Base-by-base conservation (phyloP, 2,797 vertebrate genomes). In the Phalanger gymnotis region DNA sequence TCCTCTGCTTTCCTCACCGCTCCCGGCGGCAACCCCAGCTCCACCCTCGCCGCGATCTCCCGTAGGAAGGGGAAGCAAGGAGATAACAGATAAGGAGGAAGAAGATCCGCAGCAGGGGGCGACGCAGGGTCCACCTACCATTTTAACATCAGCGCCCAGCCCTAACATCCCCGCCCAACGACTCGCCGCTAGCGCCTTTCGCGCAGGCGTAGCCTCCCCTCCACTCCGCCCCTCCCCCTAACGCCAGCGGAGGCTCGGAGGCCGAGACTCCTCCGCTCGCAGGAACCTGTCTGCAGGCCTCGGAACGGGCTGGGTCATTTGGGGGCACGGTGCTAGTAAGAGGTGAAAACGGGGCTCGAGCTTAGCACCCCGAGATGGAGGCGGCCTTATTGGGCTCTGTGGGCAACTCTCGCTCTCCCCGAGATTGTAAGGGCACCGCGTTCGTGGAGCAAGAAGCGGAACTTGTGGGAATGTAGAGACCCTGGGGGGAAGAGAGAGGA, bases 121-220 rank as follows among this genome's bases (percentile, higher is more conserved):
- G 1, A 0, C 53, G 73, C 73, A 22, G n/a, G 7, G 0, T 40
- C 14, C 98, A 99, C 99, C 99, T 99, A 99, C 99, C 99, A 99
- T 99, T 99, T 99, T 99, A 99, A 99, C 99, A 98, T 99, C 99
- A 99, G 99, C 99, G 99, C 99, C 99, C 98, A 98, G 98, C 98
- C 95, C 97, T 98, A 98, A 96, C 98, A 97, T 81, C 95, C 98
- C 98, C 99, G 99, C 99, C 96, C 73, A 47, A 98, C 99, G 99
- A 99, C 98, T 97, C 51, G 95, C 93, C 96, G 91, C 93, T 47
- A 91, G 96, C 94, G 96, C 96, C 96, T 97, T 95, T 97, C 99
- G 98, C 99, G 98, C 99, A 97, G 98, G 99, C 99, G 99, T 98
- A 97, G 40, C 91, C 73, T 30, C 92, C 93, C 28, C 56, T 57